phyloP scores from a whole-genome alignment of 2,888 invertebrate species.

The Ferrisia virgata region DNA sequence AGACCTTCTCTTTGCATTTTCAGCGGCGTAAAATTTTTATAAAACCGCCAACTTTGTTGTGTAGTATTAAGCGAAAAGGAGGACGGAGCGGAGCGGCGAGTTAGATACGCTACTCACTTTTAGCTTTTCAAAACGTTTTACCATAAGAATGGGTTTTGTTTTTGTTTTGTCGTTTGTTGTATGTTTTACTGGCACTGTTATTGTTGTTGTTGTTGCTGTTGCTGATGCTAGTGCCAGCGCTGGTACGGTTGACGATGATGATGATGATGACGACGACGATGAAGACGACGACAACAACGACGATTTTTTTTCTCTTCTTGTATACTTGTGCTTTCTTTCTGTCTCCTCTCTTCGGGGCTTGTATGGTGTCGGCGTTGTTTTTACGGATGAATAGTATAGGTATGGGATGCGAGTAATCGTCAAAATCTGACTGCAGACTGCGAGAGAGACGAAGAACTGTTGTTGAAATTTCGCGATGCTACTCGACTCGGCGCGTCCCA shows the following conservation, averaged over 20 bases:
- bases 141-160: neutral
- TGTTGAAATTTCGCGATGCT: neutral
- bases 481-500: neutral
- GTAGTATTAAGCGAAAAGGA: neutral
- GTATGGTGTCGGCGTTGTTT: no score
- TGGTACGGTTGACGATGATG: no score
- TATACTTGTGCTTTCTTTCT: neutral
- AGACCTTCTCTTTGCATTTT: neutral
- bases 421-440: neutral
- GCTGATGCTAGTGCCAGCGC: neutral
- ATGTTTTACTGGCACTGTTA: neutral
- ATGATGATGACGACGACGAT: neutral
- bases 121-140: neutral
- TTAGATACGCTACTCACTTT: neutral
- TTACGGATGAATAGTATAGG: no score
- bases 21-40: neutral
- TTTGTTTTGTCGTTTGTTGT: constrained; percentile 5
- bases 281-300: neutral
- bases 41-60: neutral
- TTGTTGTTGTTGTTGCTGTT: neutral
- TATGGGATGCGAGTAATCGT: no score
- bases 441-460: no score
- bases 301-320: neutral
- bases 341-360: neutral
- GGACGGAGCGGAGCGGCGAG: neutral